Conservation (phyloP, 1,140 invertebrate genomes). For the Harpegnathos saltator region DNA sequence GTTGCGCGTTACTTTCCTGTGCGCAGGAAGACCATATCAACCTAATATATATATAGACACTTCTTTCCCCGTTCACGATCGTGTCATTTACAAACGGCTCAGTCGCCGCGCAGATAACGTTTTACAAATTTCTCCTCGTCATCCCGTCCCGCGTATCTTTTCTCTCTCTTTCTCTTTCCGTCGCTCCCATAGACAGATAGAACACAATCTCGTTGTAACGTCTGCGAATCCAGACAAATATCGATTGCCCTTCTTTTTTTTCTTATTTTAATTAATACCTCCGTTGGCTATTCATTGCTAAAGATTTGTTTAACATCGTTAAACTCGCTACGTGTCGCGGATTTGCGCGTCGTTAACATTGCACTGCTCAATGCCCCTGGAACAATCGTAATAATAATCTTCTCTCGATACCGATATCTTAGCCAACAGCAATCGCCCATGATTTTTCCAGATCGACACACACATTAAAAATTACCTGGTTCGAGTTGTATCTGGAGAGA, state of each 20-base stretch:
- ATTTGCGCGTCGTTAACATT: too few relatives aligned
- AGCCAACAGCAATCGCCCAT: background rate
- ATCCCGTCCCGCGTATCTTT: background rate
- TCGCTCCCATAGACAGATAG: background rate
- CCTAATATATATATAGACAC: constrained; percentile 52
- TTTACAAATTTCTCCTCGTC: background rate
- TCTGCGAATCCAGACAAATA: background rate
- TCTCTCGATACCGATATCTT: background rate
- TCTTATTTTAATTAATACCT: too few relatives aligned
- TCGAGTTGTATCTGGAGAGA: too few relatives aligned
- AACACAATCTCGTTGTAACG: background rate
- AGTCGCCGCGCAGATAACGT: background rate
- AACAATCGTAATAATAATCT: too few relatives aligned
- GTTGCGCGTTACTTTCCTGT: constrained; percentile 68
- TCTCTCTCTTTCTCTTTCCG: background rate
- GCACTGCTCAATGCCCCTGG: too few relatives aligned
- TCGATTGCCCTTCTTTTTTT: too few relatives aligned
- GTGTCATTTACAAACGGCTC: constrained; percentile 16
- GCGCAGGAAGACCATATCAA: constrained; percentile 64
- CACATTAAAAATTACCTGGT: background rate
- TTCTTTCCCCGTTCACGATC: constrained; percentile 14
- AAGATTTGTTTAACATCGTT: too few relatives aligned
- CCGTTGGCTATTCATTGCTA: too few relatives aligned
- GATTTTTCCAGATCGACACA: background rate
- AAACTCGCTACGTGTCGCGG: too few relatives aligned